Base-by-base conservation (phyloP, 2,797 vertebrate species). In the Clarias pachynema region DNA sequence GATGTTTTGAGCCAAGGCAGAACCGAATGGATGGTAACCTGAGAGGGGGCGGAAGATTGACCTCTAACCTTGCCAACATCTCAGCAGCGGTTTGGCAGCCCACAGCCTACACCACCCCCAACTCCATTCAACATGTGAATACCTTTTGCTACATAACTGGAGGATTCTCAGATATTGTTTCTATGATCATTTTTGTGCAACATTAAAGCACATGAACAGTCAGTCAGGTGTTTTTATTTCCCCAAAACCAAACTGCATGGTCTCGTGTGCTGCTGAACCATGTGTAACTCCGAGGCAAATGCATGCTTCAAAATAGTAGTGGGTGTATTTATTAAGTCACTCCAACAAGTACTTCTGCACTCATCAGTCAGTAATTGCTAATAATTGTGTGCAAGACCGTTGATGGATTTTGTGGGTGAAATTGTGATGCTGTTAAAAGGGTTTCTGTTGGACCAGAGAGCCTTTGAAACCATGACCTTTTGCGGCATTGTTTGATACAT, bases 341-440 rank as follows among this genome's bases (percentile, higher is more conserved):
- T 86, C 90, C 88, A 89, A 90, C 88, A 89, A 92, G 89, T 86
- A 89, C 91, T 91, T 75, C 60, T 63, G 53, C 85, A 89, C 92
- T 94, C 91, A 78, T 91, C 89, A 88, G 90, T 88, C 91, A 93
- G 91, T 94, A 93, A 95, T 95, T 95, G 92, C 90, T 91, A 90
- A 92, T 94, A 94, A 95, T 95, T 94, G 92, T 90, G 88, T 90
- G 90, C 94, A 94, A 49, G 77, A 63, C 74, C 80, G 29, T 26
- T 86, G 83, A 88, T 90, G 84, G 86, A 86, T 86, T 90, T 87
- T 85, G 83, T 87, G 77, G 79, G 77, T 86, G 82, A 85, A 83
- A 75, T 83, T 79, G 49, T 87, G 74, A 66, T 86, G 79, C 79
- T 74, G 49, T 88, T 83, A 79, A 87, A 84, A 84, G 85, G 80